Base-by-base conservation (phyloP, 2,888 invertebrate genomes). In the Scaptomyza flava region DNA sequence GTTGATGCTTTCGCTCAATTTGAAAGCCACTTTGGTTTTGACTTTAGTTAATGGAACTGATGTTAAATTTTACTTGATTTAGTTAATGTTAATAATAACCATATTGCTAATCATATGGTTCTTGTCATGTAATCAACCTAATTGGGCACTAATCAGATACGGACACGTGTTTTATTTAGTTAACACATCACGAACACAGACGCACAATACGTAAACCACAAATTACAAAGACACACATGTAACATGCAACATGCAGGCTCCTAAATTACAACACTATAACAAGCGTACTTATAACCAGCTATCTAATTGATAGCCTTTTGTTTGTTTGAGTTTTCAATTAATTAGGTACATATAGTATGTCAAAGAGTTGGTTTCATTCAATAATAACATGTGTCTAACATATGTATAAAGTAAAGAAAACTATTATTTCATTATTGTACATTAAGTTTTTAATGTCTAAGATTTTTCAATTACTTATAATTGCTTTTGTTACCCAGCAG, bases 1-100 rank as follows among this genome's bases (percentile, higher is more conserved):
- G 11, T 31, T 54, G 38, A 20, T 41, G 30, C 38, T 60, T 50
- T 43, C 31, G 48, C 41, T 38, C 34, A 53, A 48, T 51, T 61
- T 59, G 54, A 46, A 48, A 47, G 20, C 36, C 33, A n/a, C 17
- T 31, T 57, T 30, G 12, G 30, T 6, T 14, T 42, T 30, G 9
- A 8, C 9, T 23, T 50, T 14, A 11, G 14, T 4, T 14, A 36
- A 11, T 23, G n/a, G n/a, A n/a, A 33, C 14, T 31, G 14, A 20
- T 6, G 12, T 20, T 33, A 5, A 5, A 12, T 33, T 33, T 17
- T 7, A 48, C 6, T 11, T 36, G n/a, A 36, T n/a, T 36, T 31
- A 14, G 7, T 17, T 9, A 8, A 27, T 7, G n/a, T 14, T 14
- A 11, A 47, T 17, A 1, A 6, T 3, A 5, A 14, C 38, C 14